These are phyloP conservation scores for Zaprionus tsacasi DNA, from an alignment of 1,140 invertebrate species.

Conservation along the genomic window DNA sequence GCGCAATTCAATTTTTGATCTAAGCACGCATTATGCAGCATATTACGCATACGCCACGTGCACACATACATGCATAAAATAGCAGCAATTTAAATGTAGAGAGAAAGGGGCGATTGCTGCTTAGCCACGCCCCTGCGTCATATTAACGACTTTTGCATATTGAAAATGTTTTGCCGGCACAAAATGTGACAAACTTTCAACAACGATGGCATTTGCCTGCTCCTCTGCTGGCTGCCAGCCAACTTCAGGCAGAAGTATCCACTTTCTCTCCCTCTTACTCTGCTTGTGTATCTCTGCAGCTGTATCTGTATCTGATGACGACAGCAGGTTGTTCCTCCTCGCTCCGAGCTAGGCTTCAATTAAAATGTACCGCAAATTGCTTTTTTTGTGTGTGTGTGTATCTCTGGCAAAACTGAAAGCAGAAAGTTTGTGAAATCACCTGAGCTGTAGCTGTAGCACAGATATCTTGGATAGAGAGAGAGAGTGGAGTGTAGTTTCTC, in stretches of 20 bases:
- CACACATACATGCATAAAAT: slow-evolving; percentile 30
- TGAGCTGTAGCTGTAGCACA: background rate
- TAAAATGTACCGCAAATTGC: slow-evolving; percentile 76
- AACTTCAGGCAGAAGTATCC: slow-evolving; percentile 15
- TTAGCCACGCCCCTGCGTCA: slow-evolving; percentile 30
- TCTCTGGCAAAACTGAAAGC: slow-evolving; percentile 43
- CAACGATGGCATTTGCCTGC: background rate
- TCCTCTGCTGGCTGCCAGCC: slow-evolving; percentile 32
- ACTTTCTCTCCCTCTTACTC: background rate
- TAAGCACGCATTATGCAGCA: slow-evolving; percentile 81
- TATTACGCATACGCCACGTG: slow-evolving; percentile 72
- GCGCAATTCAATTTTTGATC: slow-evolving; percentile 78
- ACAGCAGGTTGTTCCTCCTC: slow-evolving; percentile 23
- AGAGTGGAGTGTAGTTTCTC: background rate
- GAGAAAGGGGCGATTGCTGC: background rate
- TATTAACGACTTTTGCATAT: slow-evolving; percentile 80
- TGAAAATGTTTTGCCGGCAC: slow-evolving; percentile 73
- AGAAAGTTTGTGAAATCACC: slow-evolving; percentile 14
- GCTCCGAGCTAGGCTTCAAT: slow-evolving; percentile 56
- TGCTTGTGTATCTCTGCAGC: background rate
- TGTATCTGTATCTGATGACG: slow-evolving; percentile 4
- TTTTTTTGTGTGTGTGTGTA: no score
- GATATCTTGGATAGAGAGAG: background rate
- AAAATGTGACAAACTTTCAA: slow-evolving; percentile 78
- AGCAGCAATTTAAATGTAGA: slow-evolving; percentile 59